A percentile compares a stretch with the other conserved stretches of the same genome.
phyloP scores from a whole-genome alignment of 2,797 vertebrate genomes.

The Crax fasciolata region DNA sequence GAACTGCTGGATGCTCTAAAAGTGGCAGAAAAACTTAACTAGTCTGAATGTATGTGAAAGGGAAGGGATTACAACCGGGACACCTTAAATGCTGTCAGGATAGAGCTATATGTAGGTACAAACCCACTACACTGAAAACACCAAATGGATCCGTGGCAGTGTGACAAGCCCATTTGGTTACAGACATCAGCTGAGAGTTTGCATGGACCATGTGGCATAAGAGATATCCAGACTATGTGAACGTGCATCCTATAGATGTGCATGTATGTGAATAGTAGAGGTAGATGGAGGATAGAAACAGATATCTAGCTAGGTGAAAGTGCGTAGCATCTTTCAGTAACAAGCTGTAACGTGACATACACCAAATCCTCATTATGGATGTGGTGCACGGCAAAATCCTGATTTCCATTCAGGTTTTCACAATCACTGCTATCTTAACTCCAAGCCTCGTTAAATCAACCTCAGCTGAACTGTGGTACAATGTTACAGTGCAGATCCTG shows the following conservation, averaged over 20 bases:
- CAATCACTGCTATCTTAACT: conserved; percentile 79
- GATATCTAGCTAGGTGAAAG: not conserved
- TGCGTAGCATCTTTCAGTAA: not conserved
- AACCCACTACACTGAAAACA: not conserved
- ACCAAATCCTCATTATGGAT: not conserved
- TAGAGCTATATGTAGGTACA: not conserved
- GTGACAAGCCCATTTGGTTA: not conserved
- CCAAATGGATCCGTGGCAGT: rapidly evolving
- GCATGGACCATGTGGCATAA: not conserved
- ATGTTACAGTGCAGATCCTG: conserved; percentile 59
- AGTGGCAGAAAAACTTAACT: not conserved
- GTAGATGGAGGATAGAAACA: not conserved
- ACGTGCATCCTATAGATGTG: not conserved
- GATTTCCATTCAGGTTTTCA: conserved; percentile 52
- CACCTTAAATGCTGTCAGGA: not conserved
- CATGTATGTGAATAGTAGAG: rapidly evolving
- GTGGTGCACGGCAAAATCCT: not conserved
- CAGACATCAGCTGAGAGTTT: not conserved
- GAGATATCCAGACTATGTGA: not conserved
- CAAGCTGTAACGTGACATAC: not conserved
- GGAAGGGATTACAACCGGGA: not conserved
- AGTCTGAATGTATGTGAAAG: not conserved
- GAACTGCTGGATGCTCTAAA: rapidly evolving
- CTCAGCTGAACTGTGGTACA: conserved; percentile 60
- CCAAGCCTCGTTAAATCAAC: conserved; percentile 66